Conservation (phyloP, 1,140 invertebrate species). For the Holcopasites calliopsidis region DNA sequence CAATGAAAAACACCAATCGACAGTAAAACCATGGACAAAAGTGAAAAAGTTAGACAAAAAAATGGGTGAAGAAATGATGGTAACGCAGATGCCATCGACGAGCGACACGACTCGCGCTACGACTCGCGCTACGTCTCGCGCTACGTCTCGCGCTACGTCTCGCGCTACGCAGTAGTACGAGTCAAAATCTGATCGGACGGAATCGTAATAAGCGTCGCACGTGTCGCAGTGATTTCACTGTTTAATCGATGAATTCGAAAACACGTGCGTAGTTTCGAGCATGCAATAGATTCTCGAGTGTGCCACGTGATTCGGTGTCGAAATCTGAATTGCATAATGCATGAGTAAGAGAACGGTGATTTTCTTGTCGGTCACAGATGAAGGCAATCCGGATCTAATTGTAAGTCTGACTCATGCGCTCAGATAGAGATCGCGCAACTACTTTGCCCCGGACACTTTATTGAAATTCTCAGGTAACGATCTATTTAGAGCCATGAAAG, state of each 20-base stretch:
- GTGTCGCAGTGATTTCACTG: neutral
- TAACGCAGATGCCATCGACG: too few species aligned
- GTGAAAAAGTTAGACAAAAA: too few species aligned
- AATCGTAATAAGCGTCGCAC: neutral
- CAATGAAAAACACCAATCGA: too few species aligned
- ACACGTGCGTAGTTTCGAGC: neutral
- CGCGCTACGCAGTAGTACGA: too few species aligned
- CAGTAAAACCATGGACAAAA: too few species aligned
- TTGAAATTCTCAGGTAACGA: too few species aligned
- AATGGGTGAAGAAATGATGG: too few species aligned
- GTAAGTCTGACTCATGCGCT: conserved; percentile 40
- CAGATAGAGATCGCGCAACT: too few species aligned
- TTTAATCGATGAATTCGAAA: neutral
- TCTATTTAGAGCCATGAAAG: too few species aligned
- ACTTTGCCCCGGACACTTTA: too few species aligned
- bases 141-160: neutral
- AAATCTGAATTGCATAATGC: conserved; percentile 52
- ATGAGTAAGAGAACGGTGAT: conserved; percentile 51
- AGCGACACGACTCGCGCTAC: neutral
- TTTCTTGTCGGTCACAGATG: conserved; percentile 15
- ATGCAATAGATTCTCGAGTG: neutral
- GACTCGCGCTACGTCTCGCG: neutral
- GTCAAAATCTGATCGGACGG: neutral
- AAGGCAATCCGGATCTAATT: conserved; percentile 35
- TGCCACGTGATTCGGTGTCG: conserved; percentile 32